A percentile compares a stretch with the other conserved stretches of the same genome.
Conservation (phyloP, 2,113 vertebrate genomes). For the Canis aureus region DNA sequence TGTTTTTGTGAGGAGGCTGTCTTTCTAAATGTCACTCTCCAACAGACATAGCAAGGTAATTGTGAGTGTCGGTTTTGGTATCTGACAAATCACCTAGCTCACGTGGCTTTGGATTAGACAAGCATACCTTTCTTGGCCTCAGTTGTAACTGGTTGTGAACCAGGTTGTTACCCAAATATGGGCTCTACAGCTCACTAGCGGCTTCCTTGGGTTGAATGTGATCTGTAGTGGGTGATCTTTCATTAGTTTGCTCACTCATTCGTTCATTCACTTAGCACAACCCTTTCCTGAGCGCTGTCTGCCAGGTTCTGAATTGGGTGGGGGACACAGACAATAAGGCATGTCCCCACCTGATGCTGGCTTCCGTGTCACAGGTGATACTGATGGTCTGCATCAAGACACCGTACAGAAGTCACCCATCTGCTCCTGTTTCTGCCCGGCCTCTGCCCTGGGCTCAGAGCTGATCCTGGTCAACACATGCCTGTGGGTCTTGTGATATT, state of each 20-base stretch:
- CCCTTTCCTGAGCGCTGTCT: neutral
- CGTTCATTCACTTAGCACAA: too few species aligned
- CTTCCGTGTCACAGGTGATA: rapidly evolving
- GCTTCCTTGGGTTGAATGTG: neutral
- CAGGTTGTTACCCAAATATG: rapidly evolving
- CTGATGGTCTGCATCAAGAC: too few species aligned
- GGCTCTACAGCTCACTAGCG: rapidly evolving
- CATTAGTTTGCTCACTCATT: too few species aligned
- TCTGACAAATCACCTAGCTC: rapidly evolving
- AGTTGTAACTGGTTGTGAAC: neutral
- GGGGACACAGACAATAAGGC: neutral
- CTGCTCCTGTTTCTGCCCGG: too few species aligned
- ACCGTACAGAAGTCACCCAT: too few species aligned
- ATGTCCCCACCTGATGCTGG: neutral
- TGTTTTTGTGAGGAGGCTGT: neutral
- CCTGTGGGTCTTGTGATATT: neutral
- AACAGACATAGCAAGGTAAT: too few species aligned
- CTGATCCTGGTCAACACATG: rapidly evolving
- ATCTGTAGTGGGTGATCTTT: rapidly evolving
- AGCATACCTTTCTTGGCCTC: too few species aligned
- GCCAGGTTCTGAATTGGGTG: rapidly evolving
- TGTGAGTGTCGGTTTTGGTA: neutral
- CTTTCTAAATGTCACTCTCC: neutral
- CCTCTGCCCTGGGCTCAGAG: neutral
- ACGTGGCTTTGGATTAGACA: neutral